Base-by-base conservation (phyloP, 1,140 invertebrate genomes). In the Lordiphosa collinella region DNA sequence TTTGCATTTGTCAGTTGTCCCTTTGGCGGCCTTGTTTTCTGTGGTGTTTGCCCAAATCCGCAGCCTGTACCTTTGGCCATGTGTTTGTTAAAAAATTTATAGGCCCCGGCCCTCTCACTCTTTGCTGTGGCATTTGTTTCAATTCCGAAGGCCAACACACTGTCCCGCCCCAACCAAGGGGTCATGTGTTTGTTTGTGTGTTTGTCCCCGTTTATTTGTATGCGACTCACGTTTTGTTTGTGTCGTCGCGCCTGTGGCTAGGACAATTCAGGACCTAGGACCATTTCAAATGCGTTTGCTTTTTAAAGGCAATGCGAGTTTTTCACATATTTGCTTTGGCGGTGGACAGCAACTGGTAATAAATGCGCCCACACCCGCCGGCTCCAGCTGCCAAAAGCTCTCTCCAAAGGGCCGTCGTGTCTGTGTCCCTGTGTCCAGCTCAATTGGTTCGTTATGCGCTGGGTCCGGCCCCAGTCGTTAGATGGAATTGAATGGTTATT, bases 401-500 rank as follows among this genome's bases (percentile, higher is more conserved):
- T 4, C 18, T 36, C 38, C 22, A 22, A 25, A 56, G 62, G 63
- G 22, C 44, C 35, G 7, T 25, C 54, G 16, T 57, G 50, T 53
- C 62, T 56, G 52, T 32, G 72, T 58, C 47, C 48, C 54, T 9
- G 38, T 50, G 63, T 71, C 67, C 73, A 47, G 65, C 71, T 82
- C 76, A 82, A 82, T 82, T 82, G 76, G 76, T 82, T 82, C 78
- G 78, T 82, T 84, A 82, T 73, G 59, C 60, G 71, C 51, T 59
- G 68, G 16, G 71, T 36, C 52, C 36, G 46, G 44, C 22, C 60
- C 65, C 43, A 84, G 73, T 84, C 78, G 78, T 84, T 84, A 84
- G 78, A 71, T 84, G 56, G 78, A 84, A 84, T 84, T 84, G 78
- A 84, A 84, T 84, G 78, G 78, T 84, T 84, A 84, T 84, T 84